These are phyloP conservation scores for Pelecanoides urinatrix DNA, from an alignment of 2,113 vertebrate genomes.

Conservation along the genomic window DNA sequence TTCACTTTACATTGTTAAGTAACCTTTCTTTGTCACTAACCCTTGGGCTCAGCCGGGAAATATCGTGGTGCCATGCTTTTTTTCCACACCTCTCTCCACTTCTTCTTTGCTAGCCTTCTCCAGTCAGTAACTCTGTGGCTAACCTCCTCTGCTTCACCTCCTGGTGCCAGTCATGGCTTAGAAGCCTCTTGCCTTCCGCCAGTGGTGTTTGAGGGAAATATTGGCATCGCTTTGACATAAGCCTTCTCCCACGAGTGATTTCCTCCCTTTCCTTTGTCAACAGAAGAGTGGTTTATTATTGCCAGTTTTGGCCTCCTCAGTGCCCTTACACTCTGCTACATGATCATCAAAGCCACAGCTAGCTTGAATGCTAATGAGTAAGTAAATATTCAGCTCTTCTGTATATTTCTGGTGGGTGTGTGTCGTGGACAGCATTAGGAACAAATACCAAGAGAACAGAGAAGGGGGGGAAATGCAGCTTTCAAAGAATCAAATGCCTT, in stretches of 20 bases:
- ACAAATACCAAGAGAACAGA: neutral
- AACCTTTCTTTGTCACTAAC: conserved; percentile 28
- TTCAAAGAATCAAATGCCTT: neutral
- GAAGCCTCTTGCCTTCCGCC: conserved; percentile 70
- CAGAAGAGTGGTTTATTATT: conserved; percentile 97
- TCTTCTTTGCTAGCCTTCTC: conserved; percentile 74
- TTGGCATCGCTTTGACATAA: conserved; percentile 77
- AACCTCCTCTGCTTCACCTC: conserved; percentile 78
- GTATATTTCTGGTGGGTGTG: conserved; percentile 14
- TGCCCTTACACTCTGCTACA: conserved; percentile 92
- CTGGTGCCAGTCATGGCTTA: conserved; percentile 72
- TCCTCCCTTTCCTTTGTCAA: conserved; percentile 92
- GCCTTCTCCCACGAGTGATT: conserved; percentile 84
- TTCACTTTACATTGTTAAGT: conserved; percentile 4
- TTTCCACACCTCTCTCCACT: conserved; percentile 69
- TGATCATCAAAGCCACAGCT: conserved; percentile 92
- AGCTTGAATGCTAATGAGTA: conserved; percentile 83
- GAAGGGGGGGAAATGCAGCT: neutral
- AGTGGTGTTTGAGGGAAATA: conserved; percentile 76
- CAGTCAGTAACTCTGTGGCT: conserved; percentile 76
- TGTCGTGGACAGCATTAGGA: neutral
- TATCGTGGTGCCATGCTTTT: conserved; percentile 61
- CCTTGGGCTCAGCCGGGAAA: conserved; percentile 49
- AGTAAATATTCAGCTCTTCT: conserved; percentile 73
- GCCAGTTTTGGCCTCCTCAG: conserved; percentile 92